Base-by-base conservation (phyloP, 1,140 invertebrate genomes). In the Anoplolepis gracilipes region DNA sequence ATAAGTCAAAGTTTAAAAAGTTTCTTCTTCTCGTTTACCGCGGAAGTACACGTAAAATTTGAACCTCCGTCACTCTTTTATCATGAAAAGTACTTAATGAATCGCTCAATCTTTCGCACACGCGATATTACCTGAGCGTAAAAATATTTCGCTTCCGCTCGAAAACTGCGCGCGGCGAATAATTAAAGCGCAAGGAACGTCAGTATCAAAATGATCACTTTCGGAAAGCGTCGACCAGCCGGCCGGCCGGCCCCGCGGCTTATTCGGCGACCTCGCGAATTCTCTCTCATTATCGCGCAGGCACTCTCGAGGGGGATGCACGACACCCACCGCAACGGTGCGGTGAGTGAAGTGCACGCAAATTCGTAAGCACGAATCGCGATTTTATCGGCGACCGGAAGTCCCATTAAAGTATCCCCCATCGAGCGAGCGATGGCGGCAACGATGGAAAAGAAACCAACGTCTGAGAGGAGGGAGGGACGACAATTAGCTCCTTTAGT, bases 351-450 rank as follows among this genome's bases (percentile, higher is more conserved):
- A 82, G 78, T 72, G 78, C 78, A 82, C 78, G 78, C 78, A 39
- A 82, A 72, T 82, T 82, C 78, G 78, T 82, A 82, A 82, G 78
- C 78, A 82, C 78, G 78, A 82, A 82, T 82, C 53, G 67, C 78
- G 78, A 82, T 82, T 42, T 82, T 82, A 82, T 82, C 78, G 53
- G 36, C 78, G 53, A 13, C 78, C 78, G 78, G 78, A 82, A 82
- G 78, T 72, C 28, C 67, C 33, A 82, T 82, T 82, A 82, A 82
- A 82, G 78, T 82, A 82, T 82, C 78, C 78, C 78, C 78, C 78
- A 82, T 72, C 78, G 78, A 82, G 67, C 53, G 78, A 82, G 55
- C 78, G 78, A 73, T 19, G 65, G 22, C 59, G 73, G 7, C 42
- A 61, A 53, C 76, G 30, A 30, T 19, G 53, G 8, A 19, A 22